Evolutionary conservation across 2,797 vertebrate species (phyloP), one percentile per base, ranked within the genome.

Genomic region (Meriones psammophilus): DNA sequence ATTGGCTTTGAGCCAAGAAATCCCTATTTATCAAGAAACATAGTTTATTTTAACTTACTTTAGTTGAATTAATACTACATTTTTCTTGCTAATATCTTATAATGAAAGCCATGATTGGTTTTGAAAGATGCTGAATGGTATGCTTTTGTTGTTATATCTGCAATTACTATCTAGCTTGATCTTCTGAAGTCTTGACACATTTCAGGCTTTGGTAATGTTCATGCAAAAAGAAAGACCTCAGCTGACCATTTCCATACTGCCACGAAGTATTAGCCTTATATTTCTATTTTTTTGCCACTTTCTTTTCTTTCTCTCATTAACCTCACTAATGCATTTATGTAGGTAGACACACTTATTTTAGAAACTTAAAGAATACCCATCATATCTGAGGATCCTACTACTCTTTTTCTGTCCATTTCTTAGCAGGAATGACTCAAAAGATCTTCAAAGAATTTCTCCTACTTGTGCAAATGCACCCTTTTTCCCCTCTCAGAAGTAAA

Each of bases 21-120:
- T 94, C 8, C 24, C 14, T 68, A 91, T 66, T 90, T 50, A 95
- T 60, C 76, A 5, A 86, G 4, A 87, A 30, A 5, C 74, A 6
- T 77, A 64, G 54, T 86, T 88, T 81, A 76, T 89, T 93, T 90
- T 91, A 83, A 73, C 8, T 58, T 71, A 69, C 28, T 84, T 88
- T 69, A 81, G 26, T 77, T 79, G 8, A 94, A 78, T n/a, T 83
- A 15, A 93, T 91, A 68, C 54, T n/a, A 58, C 0, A 74, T n/a
- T 22, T 95, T 92, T 92, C 46, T 95, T 86, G 22, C 8, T 84
- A 71, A 73, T 96, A 73, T 83, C 9, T 90, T 92, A 68, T 30
- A 94, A 73, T 42, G 14, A 14, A 17, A 79, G 4, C 1, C 13
- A 28, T 46, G 46, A 85, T 46, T 90, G 20, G 69, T 62, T 76